These are phyloP conservation scores for Babylonia areolata DNA, from an alignment of 1,140 invertebrate genomes.

Conservation along the genomic window DNA sequence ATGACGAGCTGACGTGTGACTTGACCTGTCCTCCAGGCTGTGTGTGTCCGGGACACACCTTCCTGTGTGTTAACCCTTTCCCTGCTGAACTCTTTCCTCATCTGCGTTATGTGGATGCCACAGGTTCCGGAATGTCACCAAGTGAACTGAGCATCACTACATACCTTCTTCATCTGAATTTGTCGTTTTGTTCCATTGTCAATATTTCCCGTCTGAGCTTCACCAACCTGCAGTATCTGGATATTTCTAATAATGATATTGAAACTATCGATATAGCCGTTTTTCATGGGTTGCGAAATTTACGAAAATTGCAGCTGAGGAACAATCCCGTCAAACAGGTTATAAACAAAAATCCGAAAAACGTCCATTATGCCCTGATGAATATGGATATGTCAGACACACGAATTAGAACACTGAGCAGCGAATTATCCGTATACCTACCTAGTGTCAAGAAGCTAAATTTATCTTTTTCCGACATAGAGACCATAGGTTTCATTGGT, in stretches of 20 bases:
- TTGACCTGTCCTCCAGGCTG: background rate
- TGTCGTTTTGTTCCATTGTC: background rate
- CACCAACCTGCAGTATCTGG: background rate
- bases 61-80: background rate
- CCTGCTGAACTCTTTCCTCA: background rate
- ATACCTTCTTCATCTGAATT: background rate
- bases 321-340: background rate
- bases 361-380: background rate
- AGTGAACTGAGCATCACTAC: background rate
- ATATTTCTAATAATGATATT: background rate
- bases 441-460: background rate
- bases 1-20: slow-evolving; percentile 16
- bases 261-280: background rate
- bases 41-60: background rate
- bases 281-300: background rate
- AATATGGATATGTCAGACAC: background rate
- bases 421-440: background rate
- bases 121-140: background rate
- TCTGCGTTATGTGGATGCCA: background rate
- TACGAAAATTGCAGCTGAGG: background rate
- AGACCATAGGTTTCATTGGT: background rate
- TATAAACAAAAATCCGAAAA: background rate
- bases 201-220: background rate
- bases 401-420: background rate
- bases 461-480: background rate